phyloP scores from a whole-genome alignment of 1,140 invertebrate genomes.

The roundworm (Caenorhabditis elegans) region WBcel235 BX284603.4:6219501-6220000 shows the following conservation, averaged over 20 bases:
- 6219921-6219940: no score
- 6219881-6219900: no score
- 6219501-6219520: background rate
- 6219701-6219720: background rate
- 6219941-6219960: no score
- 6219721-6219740: background rate
- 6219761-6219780: background rate
- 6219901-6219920: no score
- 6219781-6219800: background rate
- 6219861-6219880: no score
- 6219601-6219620: no score
- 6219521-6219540: background rate
- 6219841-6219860: background rate
- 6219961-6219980: no score
- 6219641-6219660: background rate
- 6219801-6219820: constrained; percentile 8
- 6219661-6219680: background rate
- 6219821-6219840: background rate
- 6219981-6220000: no score
- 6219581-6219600: no score
- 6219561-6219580: background rate
- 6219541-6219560: background rate
- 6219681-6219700: background rate
- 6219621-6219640: no score
- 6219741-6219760: background rate